Conservation (phyloP, 2,113 vertebrate genomes). For the Thunnus maccoyii region DNA sequence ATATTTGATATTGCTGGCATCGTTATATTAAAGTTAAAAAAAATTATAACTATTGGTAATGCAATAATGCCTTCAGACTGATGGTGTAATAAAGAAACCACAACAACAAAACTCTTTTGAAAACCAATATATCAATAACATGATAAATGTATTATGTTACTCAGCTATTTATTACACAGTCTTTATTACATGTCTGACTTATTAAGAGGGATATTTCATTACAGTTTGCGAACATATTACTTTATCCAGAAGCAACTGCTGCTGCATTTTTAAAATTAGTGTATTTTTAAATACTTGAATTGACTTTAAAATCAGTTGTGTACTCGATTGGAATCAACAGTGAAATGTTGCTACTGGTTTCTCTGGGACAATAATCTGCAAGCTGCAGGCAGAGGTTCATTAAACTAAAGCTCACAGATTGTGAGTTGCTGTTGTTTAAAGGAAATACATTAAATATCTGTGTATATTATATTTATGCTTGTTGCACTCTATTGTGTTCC, state of each 20-base stretch:
- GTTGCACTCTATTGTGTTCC: no score
- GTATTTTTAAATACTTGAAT: not conserved
- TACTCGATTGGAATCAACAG: not conserved
- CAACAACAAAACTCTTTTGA: not conserved
- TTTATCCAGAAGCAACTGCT: not conserved
- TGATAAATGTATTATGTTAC: conserved; percentile 12
- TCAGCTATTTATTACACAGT: not conserved
- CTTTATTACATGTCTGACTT: not conserved
- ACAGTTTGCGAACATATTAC: not conserved
- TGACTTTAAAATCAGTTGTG: conserved; percentile 13
- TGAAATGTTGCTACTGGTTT: not conserved
- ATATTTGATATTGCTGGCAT: not conserved
- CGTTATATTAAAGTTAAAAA: not conserved
- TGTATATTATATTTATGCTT: no score
- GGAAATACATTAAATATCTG: not conserved
- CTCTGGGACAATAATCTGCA: no score
- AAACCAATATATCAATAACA: conserved; percentile 9
- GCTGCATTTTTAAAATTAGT: not conserved
- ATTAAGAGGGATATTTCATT: conserved; percentile 8
- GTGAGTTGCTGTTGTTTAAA: not conserved
- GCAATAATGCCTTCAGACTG: not conserved
- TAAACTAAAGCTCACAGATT: not conserved
- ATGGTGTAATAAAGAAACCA: not conserved
- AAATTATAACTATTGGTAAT: not conserved
- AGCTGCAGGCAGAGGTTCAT: no score